Percentiles rank a stretch among this genome's conserved stretches.
phyloP scores from a whole-genome alignment of 1,140 invertebrate genomes.

The Fragariocoptes setiger region DNA sequence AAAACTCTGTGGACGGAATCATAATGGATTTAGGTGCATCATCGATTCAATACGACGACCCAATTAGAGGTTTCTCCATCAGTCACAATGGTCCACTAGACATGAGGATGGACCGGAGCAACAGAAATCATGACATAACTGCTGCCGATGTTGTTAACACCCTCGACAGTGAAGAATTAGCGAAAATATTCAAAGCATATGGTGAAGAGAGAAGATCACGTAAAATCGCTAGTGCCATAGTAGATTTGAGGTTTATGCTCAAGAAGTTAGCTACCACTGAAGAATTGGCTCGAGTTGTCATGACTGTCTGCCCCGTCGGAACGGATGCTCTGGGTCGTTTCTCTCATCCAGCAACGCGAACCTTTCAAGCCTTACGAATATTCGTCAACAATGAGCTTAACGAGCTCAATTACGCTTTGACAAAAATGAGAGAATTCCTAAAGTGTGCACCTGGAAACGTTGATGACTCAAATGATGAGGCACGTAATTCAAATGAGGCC shows the following conservation, averaged over 20 bases:
- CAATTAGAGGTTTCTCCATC: slow-evolving; percentile 48
- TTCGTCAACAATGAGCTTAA: slow-evolving; percentile 93
- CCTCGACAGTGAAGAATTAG: slow-evolving; percentile 39
- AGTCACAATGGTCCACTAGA: slow-evolving; percentile 54
- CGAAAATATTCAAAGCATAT: slow-evolving; percentile 48
- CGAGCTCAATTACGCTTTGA: slow-evolving; percentile 61
- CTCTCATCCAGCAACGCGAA: slow-evolving; percentile 56
- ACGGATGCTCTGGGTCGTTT: slow-evolving; percentile 29
- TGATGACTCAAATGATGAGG: background rate
- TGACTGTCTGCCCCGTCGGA: background rate
- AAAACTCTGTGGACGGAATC: slow-evolving; percentile 43
- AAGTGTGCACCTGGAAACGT: slow-evolving; percentile 21
- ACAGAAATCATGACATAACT: slow-evolving; percentile 26
- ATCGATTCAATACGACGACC: slow-evolving; percentile 64
- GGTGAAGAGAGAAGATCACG: slow-evolving; percentile 61
- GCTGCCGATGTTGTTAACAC: slow-evolving; percentile 51
- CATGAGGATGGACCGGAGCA: slow-evolving; percentile 63
- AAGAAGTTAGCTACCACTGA: slow-evolving; percentile 43
- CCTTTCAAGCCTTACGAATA: slow-evolving; percentile 71
- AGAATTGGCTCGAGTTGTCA: slow-evolving; percentile 45
- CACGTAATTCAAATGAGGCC: background rate
- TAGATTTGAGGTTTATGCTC: slow-evolving; percentile 52
- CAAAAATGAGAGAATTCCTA: slow-evolving; percentile 39
- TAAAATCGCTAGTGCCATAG: slow-evolving; percentile 51
- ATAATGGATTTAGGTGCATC: slow-evolving; percentile 82